Base-by-base conservation (phyloP, 2,797 vertebrate species). In the Aplochiton taeniatus region DNA sequence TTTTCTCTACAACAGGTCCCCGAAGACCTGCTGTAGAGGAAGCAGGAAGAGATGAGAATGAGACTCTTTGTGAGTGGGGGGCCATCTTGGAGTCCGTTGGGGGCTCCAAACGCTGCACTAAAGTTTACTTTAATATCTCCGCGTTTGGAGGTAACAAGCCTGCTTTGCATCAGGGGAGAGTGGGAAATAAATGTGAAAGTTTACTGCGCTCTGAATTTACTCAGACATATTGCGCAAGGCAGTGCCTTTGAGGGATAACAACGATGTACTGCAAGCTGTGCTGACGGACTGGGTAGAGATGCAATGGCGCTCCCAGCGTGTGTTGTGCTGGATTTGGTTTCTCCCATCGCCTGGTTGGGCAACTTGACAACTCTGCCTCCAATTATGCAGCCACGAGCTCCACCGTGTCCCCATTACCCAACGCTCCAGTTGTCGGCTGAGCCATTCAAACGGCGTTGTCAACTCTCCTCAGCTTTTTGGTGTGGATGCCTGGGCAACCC, bases 1-100 rank as follows among this genome's bases (percentile, higher is more conserved):
- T 90, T 86, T 70, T 74, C 74, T 74, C 50, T 63, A 68, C 56
- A 78, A 80, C 76, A 58, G 74, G 75, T 82, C 83, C 79, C 79
- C 56, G 47, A 86, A 86, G 88, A 85, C 69, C 54, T 58, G 63
- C 56, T 66, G 73, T 64, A 69, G 53, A 67, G 74, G 74, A 80
- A 73, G 80, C 60, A 4, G 68, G 70, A 61, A 59, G 61, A 75
- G 74, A 72, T 72, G 70, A 57, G 76, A 78, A 78, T 66, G 58
- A 72, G 61, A 70, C 50, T 49, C 68, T 69, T 75, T 81, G 70
- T 66, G 58, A 55, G 50, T 58, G 31, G 55, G 61, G 79, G 73
- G 74, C 55, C 73, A 64, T 77, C 42, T 73, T 73, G 57, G 12
- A 52, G 12, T 87, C 83, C 75, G n/a, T 49, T 1, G 48, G 74